phyloP scores from a whole-genome alignment of 2,113 vertebrate species.

The Lepus timidus region DNA sequence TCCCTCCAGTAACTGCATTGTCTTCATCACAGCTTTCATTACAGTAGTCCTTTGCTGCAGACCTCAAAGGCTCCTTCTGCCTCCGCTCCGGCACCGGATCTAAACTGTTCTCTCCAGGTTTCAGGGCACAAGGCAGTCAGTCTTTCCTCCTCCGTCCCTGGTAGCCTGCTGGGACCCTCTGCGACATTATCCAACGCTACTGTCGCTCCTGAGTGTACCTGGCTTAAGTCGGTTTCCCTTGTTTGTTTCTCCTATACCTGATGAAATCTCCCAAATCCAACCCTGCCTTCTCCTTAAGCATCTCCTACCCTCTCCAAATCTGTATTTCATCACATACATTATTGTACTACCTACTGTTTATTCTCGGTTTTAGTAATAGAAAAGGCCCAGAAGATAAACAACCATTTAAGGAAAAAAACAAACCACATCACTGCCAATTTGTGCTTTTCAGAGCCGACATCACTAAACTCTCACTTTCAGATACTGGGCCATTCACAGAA shows the following conservation, averaged over 20 bases:
- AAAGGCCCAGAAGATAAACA: background rate
- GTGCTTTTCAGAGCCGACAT: background rate
- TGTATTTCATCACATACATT: background rate
- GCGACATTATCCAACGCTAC: background rate
- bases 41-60: background rate
- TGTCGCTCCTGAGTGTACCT: background rate
- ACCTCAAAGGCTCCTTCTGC: background rate
- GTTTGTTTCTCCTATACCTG: background rate
- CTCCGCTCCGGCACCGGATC: background rate
- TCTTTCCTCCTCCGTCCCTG: background rate
- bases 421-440: background rate
- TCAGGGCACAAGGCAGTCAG: background rate
- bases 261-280: background rate
- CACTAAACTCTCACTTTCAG: background rate
- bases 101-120: slow-evolving; percentile 7
- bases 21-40: background rate
- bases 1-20: background rate
- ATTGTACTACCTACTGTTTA: background rate
- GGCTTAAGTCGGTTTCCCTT: background rate
- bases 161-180: background rate
- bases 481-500: background rate
- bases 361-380: slow-evolving; percentile 23
- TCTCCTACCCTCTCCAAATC: background rate
- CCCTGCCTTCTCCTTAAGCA: background rate
- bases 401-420: background rate